Conservation (phyloP, 2,888 invertebrate genomes). For the Caenorhabditis sp. region DNA sequence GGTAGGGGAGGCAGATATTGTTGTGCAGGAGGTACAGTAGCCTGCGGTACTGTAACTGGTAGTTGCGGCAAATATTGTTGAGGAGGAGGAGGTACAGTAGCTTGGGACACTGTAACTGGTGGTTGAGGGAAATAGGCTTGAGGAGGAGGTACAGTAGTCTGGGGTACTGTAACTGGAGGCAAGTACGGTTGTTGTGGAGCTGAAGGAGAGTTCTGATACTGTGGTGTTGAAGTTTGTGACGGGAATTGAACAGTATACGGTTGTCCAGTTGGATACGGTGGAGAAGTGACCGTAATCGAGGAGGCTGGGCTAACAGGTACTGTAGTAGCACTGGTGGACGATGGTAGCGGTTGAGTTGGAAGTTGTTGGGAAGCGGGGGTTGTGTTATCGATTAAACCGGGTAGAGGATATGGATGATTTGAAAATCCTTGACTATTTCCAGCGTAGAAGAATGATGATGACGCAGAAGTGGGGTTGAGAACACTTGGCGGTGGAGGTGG, state of each 20-base stretch:
- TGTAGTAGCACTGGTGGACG: constrained; percentile 5
- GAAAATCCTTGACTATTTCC: constrained; percentile 37
- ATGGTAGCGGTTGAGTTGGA: neutral
- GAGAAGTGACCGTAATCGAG: neutral
- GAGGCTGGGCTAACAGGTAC: neutral
- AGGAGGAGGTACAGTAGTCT: no score
- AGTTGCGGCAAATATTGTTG: neutral
- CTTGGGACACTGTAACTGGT: neutral
- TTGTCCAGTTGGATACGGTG: constrained; percentile 4
- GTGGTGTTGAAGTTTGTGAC: neutral
- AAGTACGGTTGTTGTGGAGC: constrained; percentile 1
- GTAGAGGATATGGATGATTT: constrained; percentile 28
- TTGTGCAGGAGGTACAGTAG: neutral
- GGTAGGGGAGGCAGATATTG: no score
- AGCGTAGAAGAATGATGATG: constrained; percentile 20
- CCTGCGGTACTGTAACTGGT: no score
- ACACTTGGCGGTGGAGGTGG: constrained; percentile 20
- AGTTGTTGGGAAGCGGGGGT: constrained; percentile 26
- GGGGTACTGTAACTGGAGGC: no score
- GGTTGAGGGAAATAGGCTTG: neutral
- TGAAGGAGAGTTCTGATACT: neutral
- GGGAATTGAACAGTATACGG: constrained; percentile 9
- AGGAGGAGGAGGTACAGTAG: neutral
- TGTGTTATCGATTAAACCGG: constrained; percentile 25
- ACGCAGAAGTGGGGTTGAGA: neutral